Evolutionary conservation across 2,888 invertebrate species (phyloP).

Genomic region (Carabus problematicus): DNA sequence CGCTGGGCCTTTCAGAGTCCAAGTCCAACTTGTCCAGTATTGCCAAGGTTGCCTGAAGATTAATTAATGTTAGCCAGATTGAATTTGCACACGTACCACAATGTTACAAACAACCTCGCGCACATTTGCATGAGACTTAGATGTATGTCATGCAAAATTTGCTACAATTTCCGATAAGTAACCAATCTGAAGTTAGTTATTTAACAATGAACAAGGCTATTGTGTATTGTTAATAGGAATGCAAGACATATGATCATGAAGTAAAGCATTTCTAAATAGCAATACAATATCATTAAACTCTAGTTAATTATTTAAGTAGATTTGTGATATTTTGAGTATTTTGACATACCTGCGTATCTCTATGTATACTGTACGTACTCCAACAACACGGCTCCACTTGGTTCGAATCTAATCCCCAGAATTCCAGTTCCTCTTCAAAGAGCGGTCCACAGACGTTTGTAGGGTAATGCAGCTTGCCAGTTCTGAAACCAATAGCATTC

Average conservation of each 20-base stretch:
- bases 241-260: not conserved
- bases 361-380: slow-evolving; percentile 93
- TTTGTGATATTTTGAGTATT: slow-evolving; percentile 44
- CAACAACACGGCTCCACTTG: slow-evolving; percentile 98
- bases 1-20: slow-evolving; percentile 90
- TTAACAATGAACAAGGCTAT: not conserved
- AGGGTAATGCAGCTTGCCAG: slow-evolving; percentile 94
- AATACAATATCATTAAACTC: slow-evolving; percentile 2
- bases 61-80: slow-evolving; percentile 1
- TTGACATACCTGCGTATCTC: slow-evolving; percentile 83
- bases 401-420: slow-evolving; percentile 96
- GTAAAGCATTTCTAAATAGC: not conserved
- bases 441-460: slow-evolving; percentile 97
- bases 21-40: slow-evolving; percentile 95
- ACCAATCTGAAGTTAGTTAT: not conserved
- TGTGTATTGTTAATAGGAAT: not conserved
- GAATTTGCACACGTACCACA: not conserved
- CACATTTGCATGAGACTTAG: not conserved
- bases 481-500: slow-evolving; percentile 64
- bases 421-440: slow-evolving; percentile 95
- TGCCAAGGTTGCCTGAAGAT: slow-evolving; percentile 85
- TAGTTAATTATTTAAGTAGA: not conserved
- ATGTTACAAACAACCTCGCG: not conserved
- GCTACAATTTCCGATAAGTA: too few relatives aligned
- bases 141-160: too few relatives aligned